Evolutionary conservation across 2,113 vertebrate species (phyloP).

Genomic region (Urocynchramus pylzowi): DNA sequence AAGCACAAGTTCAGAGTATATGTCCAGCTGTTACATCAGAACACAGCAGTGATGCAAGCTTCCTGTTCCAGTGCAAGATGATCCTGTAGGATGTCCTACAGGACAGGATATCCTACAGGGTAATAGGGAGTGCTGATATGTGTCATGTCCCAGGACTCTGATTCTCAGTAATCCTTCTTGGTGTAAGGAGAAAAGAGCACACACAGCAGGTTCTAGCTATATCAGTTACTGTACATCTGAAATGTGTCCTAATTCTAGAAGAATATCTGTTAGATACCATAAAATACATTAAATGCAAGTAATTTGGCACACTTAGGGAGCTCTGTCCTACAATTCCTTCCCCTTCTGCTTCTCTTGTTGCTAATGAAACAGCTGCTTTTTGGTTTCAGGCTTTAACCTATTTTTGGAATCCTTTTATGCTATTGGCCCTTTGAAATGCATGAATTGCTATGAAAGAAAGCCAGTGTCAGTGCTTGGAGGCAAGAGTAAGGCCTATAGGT

Average conservation of each 20-base stretch:
- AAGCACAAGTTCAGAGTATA: background rate
- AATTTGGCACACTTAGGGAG: background rate
- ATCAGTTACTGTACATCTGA: background rate
- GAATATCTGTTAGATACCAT: background rate
- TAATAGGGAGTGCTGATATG: background rate
- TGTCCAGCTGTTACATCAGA: background rate
- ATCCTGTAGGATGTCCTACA: background rate
- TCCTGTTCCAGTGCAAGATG: background rate
- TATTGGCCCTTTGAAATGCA: conserved; percentile 37
- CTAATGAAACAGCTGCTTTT: conserved; percentile 44
- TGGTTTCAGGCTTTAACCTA: conserved; percentile 36
- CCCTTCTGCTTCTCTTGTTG: background rate
- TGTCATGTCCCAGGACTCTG: background rate
- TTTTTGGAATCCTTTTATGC: conserved; percentile 51
- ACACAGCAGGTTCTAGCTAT: accelerated
- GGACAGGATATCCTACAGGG: too few relatives aligned
- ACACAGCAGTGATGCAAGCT: background rate
- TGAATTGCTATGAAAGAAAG: background rate
- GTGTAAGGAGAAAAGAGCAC: background rate
- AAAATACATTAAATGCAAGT: background rate
- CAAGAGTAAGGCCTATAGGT: background rate
- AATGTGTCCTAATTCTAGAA: background rate
- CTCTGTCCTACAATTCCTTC: background rate
- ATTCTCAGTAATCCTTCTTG: background rate
- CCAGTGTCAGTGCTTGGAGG: background rate